Base-by-base conservation (phyloP, 2,888 invertebrate species). In the Melanostoma mellinum region DNA sequence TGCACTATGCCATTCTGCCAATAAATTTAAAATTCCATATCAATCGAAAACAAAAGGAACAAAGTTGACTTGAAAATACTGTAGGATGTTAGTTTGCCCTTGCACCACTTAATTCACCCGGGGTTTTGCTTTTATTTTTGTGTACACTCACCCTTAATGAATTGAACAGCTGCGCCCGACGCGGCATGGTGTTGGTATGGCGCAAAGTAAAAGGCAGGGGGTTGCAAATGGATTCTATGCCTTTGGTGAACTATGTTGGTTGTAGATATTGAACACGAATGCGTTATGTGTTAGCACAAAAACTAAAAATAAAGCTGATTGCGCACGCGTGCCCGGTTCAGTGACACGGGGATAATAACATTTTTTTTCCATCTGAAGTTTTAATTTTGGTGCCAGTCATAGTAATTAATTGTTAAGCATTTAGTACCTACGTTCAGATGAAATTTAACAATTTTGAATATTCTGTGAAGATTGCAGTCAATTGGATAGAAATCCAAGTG, bases 301-400 rank as follows among this genome's bases (percentile, higher is more conserved):
- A 73, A 82, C 63, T 73, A 82, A 81, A 72, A 81, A 72, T 68
- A 55, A 78, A 78, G 78, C 67, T 73, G 78, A 82, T 73, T 78
- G 82, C 56, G 52, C 68, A 82, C 82, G 78, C 82, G 82, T 82
- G 82, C 78, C 82, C 73, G 30, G 73, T 82, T 65, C 82, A 78
- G 63, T 78, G 78, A 68, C 82, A 82, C 82, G 82, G 82, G 78
- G 82, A 82, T 82, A 82, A 82, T 33, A 44, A 60, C 33, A 69
- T 35, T 20, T 20, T 20, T 20, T 20, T 20, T 20, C 20, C 20
- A 20, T 20, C 20, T 20, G 20, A 20, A 20, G 20, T 20, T 20
- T 20, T 20, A 20, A 20, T 20, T 20, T 20, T 20, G 20, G 20
- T 20, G 20, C 20, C 20, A 20, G 20, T 20, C 20, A 1, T 20